Conservation (phyloP, 1,140 invertebrate species). For the Bombus waltoni region DNA sequence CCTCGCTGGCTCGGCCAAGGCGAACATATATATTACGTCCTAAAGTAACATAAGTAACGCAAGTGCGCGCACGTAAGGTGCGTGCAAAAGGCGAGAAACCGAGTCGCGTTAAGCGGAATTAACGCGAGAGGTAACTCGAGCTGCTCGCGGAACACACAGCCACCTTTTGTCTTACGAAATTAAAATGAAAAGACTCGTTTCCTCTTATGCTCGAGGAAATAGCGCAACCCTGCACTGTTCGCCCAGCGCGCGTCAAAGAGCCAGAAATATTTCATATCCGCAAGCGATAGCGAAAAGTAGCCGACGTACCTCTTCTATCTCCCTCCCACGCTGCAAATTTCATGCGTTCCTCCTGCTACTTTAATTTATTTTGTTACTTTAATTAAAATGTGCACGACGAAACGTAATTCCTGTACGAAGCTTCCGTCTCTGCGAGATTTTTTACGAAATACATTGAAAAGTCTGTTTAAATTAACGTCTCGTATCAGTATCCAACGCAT, state of each 20-base stretch:
- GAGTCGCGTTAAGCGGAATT: constrained; percentile 61
- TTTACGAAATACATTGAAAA: neutral
- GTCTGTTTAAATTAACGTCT: neutral
- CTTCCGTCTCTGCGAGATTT: neutral
- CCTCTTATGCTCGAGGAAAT: neutral
- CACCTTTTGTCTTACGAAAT: constrained; percentile 58
- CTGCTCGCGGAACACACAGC: neutral
- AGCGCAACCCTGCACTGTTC: neutral
- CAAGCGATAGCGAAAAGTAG: neutral
- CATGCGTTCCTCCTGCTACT: neutral
- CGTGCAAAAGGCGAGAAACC: constrained; percentile 58
- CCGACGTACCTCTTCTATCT: neutral
- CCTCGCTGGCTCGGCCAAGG: constrained; percentile 22
- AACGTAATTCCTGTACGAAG: neutral
- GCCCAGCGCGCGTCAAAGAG: neutral
- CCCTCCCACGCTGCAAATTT: neutral
- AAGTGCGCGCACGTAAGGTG: constrained; percentile 49
- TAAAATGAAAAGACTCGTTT: constrained; percentile 42
- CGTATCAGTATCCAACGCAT: neutral
- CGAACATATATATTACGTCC: constrained; percentile 46
- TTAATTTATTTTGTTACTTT: constrained; percentile 14
- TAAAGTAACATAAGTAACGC: constrained; percentile 60
- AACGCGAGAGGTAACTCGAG: constrained; percentile 57
- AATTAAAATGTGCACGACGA: neutral
- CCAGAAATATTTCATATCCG: neutral